Evolutionary conservation across 2,113 vertebrate species (phyloP), one percentile per base, ranked within the genome.

Genomic region (Hemiprocne comata): DNA sequence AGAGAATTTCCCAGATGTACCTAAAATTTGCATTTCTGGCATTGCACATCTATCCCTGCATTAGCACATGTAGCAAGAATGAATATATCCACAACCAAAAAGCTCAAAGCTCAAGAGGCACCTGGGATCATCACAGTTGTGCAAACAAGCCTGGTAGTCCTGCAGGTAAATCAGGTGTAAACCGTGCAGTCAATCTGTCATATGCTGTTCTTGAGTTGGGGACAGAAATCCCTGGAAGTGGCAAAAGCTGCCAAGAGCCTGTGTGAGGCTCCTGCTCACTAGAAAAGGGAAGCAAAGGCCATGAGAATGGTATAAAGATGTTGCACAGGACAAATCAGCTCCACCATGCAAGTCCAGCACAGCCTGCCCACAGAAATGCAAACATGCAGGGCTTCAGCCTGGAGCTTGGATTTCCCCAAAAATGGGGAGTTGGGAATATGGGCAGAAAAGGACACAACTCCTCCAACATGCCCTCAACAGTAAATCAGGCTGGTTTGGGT

Each of bases 21-120:
- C 54, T 14, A 18, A 82, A 77, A 66, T 26, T 71, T 38, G 13
- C 18, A 4, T 5, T 70, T 70, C 86, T 14, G 14, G 44, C 73
- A 25, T 4, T 31, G 46, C 50, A 50, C 51, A 34, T 5, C 61
- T 17, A 18, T 18, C n/a, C 82, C 62, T 34, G 29, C 90, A 53
- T 9, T 3, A 73, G 55, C 64, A 55, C 40, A 3, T 0, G 23
- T 38, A 69, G 34, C 5, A 1, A 26, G 23, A 55, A 20, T 1
- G 54, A 86, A 92, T 25, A 61, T 7, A 74, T 4, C 51, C 44
- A 7, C 1, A 3, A 60, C 48, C 10, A 28, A 58, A 20, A 40
- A 71, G 75, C 65, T 70, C 79, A 78, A 66, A 86, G 60, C 79
- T 90, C 79, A 33, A 78, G 75, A 69, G 75, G 74, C 85, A 57